A percentile compares a stretch with the other conserved stretches of the same genome.
Conservation (phyloP, 2,113 vertebrate genomes). For the Zosterops borbonicus region DNA sequence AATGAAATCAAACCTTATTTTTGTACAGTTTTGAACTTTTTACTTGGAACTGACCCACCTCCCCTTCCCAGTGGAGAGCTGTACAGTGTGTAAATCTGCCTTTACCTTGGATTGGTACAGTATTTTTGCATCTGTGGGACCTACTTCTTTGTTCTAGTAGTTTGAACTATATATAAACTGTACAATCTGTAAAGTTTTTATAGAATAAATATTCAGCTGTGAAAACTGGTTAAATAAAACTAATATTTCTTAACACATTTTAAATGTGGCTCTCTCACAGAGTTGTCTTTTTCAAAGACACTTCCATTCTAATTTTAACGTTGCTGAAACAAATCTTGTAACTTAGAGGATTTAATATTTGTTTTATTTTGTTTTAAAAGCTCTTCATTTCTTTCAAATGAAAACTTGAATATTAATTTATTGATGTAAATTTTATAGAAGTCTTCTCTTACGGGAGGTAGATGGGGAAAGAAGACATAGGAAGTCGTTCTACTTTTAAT, state of each 20-base stretch:
- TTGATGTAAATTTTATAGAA: neutral
- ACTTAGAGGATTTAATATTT: neutral
- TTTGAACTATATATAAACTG: slow-evolving; percentile 86
- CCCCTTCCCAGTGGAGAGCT: slow-evolving; percentile 73
- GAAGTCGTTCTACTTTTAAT: neutral
- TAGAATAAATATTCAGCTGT: slow-evolving; percentile 90
- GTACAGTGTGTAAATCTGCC: slow-evolving; percentile 81
- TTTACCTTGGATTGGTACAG: slow-evolving; percentile 82
- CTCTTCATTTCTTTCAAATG: neutral
- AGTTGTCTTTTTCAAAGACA: slow-evolving; percentile 20
- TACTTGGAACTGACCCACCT: slow-evolving; percentile 82
- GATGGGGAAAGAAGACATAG: neutral
- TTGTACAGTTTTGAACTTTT: slow-evolving; percentile 88
- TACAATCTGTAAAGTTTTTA: slow-evolving; percentile 94
- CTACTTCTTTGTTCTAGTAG: slow-evolving; percentile 85
- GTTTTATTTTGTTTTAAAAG: neutral
- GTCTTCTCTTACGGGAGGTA: neutral
- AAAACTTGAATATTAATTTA: neutral
- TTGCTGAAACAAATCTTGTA: neutral
- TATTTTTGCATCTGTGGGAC: slow-evolving; percentile 89
- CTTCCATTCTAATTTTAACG: neutral
- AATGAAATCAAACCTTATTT: slow-evolving; percentile 83
- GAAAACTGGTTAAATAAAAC: slow-evolving; percentile 90
- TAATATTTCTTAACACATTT: slow-evolving; percentile 87
- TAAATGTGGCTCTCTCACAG: slow-evolving; percentile 20